A percentile compares a stretch with the other conserved stretches of the same genome.
Conservation (phyloP, 2,113 vertebrate species). For the Erythrocercus mccallii region DNA sequence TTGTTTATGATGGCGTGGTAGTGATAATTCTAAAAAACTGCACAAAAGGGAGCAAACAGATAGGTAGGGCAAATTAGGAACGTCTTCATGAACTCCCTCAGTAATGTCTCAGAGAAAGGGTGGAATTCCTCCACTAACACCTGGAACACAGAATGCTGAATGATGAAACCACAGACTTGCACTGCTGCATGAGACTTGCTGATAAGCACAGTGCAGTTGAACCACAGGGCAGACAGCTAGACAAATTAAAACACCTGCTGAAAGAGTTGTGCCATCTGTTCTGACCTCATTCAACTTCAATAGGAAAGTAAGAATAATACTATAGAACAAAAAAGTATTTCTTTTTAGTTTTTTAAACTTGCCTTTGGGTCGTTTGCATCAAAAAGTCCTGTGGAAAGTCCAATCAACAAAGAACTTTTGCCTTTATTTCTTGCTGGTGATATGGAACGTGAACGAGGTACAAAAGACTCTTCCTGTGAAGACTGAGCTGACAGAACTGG, state of each 20-base stretch:
- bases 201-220: neutral
- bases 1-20: neutral
- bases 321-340: neutral
- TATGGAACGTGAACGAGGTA: conserved; percentile 83
- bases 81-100: neutral
- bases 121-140: neutral
- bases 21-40: neutral
- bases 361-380: conserved; percentile 96
- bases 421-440: conserved; percentile 84
- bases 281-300: neutral
- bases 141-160: neutral
- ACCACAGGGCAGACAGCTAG: neutral
- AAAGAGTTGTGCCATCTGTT: neutral
- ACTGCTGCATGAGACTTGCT: neutral
- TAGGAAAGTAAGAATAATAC: neutral
- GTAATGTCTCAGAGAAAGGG: neutral
- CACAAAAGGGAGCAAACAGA: neutral
- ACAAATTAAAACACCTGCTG: neutral
- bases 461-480: conserved; percentile 83
- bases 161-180: neutral
- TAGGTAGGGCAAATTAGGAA: neutral
- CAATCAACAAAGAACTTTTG: conserved; percentile 85
- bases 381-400: conserved; percentile 93
- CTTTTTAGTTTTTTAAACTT: conserved; percentile 34
- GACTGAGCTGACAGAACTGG: conserved; percentile 82